These are phyloP conservation scores for Channallabes apus DNA, from an alignment of 2,797 vertebrate genomes.

Conservation along the genomic window DNA sequence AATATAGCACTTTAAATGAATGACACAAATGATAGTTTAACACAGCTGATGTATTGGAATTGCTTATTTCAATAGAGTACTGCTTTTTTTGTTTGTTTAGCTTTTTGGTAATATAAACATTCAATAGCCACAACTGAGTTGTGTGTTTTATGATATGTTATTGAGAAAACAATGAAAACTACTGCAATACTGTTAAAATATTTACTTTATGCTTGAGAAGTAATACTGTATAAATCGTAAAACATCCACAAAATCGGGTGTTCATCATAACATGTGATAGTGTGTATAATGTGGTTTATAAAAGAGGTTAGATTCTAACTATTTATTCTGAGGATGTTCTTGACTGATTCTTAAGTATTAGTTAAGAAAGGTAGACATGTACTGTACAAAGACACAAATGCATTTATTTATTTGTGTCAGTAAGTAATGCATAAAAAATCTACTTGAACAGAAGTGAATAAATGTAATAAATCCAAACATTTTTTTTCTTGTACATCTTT, in stretches of 20 bases:
- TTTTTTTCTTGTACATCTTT: conserved; percentile 11
- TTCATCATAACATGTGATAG: neutral
- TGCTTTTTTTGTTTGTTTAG: neutral
- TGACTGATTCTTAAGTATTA: neutral
- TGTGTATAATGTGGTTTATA: neutral
- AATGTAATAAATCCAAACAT: neutral
- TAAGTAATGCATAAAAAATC: neutral
- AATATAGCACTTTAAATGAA: neutral
- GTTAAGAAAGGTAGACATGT: neutral
- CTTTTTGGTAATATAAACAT: neutral
- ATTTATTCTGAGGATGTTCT: neutral
- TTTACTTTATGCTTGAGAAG: no score
- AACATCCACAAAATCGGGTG: neutral
- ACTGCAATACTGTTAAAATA: neutral
- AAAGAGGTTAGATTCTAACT: neutral
- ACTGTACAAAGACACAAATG: neutral
- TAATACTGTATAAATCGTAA: neutral
- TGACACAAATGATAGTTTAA: neutral
- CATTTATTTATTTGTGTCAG: neutral
- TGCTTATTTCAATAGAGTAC: neutral
- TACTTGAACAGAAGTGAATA: neutral
- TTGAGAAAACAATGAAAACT: neutral
- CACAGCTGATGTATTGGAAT: neutral
- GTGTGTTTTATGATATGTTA: neutral
- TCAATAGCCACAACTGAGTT: neutral